Conservation (phyloP, 1,140 invertebrate genomes). For the Macrosteles quadrilineatus region DNA sequence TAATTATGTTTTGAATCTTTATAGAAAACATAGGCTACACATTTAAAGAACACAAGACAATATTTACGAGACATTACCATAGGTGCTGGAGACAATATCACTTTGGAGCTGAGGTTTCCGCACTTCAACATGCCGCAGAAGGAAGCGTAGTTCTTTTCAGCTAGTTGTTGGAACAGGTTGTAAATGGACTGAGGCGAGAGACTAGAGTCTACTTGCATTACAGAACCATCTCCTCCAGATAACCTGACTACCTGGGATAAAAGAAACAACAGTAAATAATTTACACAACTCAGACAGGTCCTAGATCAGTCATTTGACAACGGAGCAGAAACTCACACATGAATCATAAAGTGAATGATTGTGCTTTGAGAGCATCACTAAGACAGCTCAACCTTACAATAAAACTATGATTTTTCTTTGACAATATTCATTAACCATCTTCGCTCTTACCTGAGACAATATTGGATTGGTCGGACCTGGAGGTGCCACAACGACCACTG, state of each 20-base stretch:
- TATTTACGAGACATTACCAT: constrained; percentile 56
- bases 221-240: constrained; percentile 63
- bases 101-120: constrained; percentile 71
- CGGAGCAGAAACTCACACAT: no score
- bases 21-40: no score
- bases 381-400: no score
- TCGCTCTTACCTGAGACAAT: constrained; percentile 8
- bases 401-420: no score
- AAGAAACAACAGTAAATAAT: neutral
- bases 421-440: no score
- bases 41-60: no score
- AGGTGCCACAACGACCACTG: constrained; percentile 55
- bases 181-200: constrained; percentile 61
- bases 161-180: constrained; percentile 69
- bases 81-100: constrained; percentile 76
- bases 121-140: constrained; percentile 75
- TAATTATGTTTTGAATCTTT: no score
- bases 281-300: no score
- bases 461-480: constrained; percentile 17
- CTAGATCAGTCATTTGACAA: no score
- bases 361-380: no score
- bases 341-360: no score
- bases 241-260: constrained; percentile 44
- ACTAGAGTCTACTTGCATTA: constrained; percentile 62
- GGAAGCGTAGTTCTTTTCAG: constrained; percentile 75